Evolutionary conservation across 2,888 invertebrate genomes (phyloP).

Genomic region (Phasia obesa): DNA sequence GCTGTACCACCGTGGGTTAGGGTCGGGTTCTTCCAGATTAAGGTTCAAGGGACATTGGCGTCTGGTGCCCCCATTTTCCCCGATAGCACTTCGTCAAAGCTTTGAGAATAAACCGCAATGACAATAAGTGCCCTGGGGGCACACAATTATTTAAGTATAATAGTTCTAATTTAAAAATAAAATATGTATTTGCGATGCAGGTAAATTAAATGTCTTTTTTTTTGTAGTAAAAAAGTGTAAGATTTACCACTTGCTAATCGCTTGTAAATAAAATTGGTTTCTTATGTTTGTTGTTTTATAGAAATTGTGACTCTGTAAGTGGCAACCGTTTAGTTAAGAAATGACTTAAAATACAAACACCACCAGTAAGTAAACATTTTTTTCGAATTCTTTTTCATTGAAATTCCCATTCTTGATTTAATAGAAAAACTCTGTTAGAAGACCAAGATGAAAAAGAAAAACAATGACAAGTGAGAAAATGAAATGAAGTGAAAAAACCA

Average conservation of each 20-base stretch:
- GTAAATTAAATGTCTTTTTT: background rate
- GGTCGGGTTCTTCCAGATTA: too few relatives aligned
- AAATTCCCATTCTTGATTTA: background rate
- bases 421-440: background rate
- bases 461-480: slow-evolving; percentile 12
- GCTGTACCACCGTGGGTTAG: too few relatives aligned
- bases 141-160: too few relatives aligned
- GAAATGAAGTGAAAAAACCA: slow-evolving; percentile 55
- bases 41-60: too few relatives aligned
- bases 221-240: background rate
- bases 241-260: background rate
- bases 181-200: background rate
- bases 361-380: background rate
- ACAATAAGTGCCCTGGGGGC: too few relatives aligned
- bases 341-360: background rate
- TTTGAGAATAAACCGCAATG: too few relatives aligned
- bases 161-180: too few relatives aligned
- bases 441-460: background rate
- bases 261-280: background rate
- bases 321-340: slow-evolving; percentile 1
- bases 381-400: background rate
- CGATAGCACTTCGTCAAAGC: too few relatives aligned
- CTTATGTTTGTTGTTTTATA: background rate
- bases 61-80: too few relatives aligned
- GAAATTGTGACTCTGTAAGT: background rate